These are phyloP conservation scores for Hapalemur alaotrensis DNA, from an alignment of 2,797 vertebrate genomes.

Conservation along the genomic window DNA sequence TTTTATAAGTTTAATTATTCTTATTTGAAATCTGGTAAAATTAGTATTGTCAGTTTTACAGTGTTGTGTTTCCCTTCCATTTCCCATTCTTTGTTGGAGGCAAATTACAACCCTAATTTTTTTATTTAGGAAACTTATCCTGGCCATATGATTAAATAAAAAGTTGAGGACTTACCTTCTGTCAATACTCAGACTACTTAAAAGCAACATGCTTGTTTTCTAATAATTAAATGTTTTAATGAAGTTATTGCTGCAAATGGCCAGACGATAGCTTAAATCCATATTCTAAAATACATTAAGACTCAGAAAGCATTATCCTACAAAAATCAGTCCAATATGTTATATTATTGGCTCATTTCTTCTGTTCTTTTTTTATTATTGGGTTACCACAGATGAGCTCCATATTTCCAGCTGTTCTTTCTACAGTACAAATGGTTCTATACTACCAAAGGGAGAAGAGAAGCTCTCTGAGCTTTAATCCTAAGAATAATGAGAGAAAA, in stretches of 20 bases:
- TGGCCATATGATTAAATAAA: not conserved
- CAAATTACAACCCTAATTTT: not conserved
- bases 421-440: not conserved
- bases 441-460: not conserved
- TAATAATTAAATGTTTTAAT: not conserved
- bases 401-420: not conserved
- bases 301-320: not conserved
- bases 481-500: slow-evolving; percentile 26
- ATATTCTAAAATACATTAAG: not conserved
- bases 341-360: not conserved
- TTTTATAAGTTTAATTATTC: slow-evolving; percentile 15
- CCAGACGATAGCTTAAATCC: not conserved
- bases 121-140: not conserved
- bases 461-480: not conserved
- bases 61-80: not conserved
- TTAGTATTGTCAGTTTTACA: not conserved
- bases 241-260: slow-evolving; percentile 2
- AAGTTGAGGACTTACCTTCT: slow-evolving; percentile 64
- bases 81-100: not conserved
- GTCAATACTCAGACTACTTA: slow-evolving; percentile 36
- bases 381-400: not conserved
- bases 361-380: not conserved
- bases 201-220: not conserved
- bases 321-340: not conserved
- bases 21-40: slow-evolving; percentile 37